Conservation (phyloP, 2,888 invertebrate species). For the Callinectes sapidus region DNA sequence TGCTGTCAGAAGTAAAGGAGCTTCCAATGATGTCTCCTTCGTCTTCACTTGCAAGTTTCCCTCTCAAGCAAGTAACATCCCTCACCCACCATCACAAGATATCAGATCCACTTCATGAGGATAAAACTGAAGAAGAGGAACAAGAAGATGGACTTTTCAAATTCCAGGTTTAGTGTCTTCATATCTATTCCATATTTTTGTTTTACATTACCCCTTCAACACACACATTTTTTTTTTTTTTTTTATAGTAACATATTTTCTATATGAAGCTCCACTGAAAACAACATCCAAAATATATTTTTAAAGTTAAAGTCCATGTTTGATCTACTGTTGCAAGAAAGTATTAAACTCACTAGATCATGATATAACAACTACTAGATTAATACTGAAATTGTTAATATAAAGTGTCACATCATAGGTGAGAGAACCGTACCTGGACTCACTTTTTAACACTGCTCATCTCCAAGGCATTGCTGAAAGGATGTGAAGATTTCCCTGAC, state of each 20-base stretch:
- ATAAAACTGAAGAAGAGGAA: slow-evolving; percentile 44
- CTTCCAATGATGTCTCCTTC: slow-evolving; percentile 21
- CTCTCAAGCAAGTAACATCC: slow-evolving; percentile 7
- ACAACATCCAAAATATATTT: neutral
- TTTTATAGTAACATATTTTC: neutral
- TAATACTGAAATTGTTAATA: too few species aligned
- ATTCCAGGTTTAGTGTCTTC: slow-evolving; percentile 41
- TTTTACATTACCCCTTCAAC: neutral
- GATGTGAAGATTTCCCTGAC: slow-evolving; percentile 45
- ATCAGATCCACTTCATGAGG: neutral
- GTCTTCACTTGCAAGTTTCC: neutral
- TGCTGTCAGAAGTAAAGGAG: slow-evolving; percentile 41
- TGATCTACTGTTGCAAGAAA: too few species aligned
- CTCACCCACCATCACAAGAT: neutral
- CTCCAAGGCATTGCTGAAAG: slow-evolving; percentile 45
- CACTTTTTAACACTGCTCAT: neutral
- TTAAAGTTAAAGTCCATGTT: too few species aligned
- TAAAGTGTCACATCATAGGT: neutral
- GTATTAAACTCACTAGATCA: too few species aligned
- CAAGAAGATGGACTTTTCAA: slow-evolving; percentile 59
- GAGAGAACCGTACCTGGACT: too few species aligned
- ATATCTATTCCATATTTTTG: neutral
- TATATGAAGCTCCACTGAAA: neutral
- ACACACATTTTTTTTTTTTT: too few species aligned
- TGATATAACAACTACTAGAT: too few species aligned